Evolutionary conservation across 2,113 vertebrate species (phyloP).

Genomic region (Antigone vipio): DNA sequence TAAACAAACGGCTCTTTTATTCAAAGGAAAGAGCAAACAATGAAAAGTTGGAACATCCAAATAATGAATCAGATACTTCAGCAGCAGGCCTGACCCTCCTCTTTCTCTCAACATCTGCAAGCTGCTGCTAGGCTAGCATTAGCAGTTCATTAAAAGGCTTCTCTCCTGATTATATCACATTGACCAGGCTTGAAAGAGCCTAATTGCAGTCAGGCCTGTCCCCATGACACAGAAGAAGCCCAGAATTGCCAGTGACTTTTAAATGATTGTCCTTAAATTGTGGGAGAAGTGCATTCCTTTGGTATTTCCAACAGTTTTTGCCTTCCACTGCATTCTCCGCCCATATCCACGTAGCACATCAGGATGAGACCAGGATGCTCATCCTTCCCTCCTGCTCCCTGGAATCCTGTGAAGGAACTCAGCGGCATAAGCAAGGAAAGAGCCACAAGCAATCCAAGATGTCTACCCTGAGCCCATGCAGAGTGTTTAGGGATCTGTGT

Average conservation of each 20-base stretch:
- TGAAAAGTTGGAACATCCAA: not conserved
- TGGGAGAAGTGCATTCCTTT: not conserved
- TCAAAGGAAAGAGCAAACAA: not conserved
- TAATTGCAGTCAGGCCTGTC: not conserved
- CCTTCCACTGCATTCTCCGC: not conserved
- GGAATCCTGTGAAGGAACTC: not conserved
- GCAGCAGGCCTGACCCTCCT: not conserved
- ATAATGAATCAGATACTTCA: not conserved
- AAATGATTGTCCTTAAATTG: not conserved
- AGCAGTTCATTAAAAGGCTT: not conserved
- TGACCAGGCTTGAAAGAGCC: not conserved
- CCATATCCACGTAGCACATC: not conserved
- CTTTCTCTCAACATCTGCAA: not conserved
- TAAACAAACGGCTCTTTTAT: not conserved
- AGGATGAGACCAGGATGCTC: not conserved
- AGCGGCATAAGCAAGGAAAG: not conserved
- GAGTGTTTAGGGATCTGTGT: not conserved
- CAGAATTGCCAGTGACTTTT: not conserved
- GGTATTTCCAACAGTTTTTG: not conserved
- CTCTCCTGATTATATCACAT: not conserved
- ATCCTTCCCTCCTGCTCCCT: not conserved
- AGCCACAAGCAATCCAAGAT: fast-evolving
- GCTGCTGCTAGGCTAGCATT: not conserved
- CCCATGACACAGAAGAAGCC: not conserved
- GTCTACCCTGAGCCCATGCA: fast-evolving